phyloP scores from a whole-genome alignment of 2,113 vertebrate genomes.

The Hydropotes inermis region DNA sequence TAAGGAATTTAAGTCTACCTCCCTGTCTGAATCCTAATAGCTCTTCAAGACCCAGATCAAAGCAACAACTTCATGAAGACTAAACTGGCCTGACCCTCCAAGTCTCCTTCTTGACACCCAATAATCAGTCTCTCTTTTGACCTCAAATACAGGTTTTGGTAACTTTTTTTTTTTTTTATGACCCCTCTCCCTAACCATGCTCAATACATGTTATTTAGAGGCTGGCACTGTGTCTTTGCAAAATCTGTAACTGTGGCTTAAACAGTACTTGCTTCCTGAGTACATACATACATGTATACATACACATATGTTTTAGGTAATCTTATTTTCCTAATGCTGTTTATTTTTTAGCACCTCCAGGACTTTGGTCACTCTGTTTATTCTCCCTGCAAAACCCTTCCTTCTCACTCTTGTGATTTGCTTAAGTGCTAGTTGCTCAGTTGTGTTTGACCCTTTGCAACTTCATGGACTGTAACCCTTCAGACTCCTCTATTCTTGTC shows the following conservation, averaged over 20 bases:
- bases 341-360: not conserved
- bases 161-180: not conserved
- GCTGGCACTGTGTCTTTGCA: not conserved
- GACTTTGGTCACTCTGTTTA: not conserved
- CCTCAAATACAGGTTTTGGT: not conserved
- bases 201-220: not conserved
- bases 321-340: not conserved
- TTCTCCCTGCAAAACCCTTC: not conserved
- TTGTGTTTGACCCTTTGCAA: not conserved
- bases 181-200: not conserved
- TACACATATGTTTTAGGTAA: not conserved
- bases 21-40: not conserved
- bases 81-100: not conserved
- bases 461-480: not conserved
- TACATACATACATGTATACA: not conserved
- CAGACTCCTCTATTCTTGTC: not conserved
- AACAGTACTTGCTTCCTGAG: not conserved
- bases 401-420: not conserved
- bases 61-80: not conserved
- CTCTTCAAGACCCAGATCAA: not conserved
- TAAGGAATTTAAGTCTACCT: conserved; percentile 28
- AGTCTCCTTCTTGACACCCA: not conserved
- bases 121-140: not conserved
- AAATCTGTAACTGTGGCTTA: not conserved
- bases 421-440: not conserved